Evolutionary conservation across 2,113 vertebrate genomes (phyloP), one percentile per base, ranked within the genome.

Genomic region (Phrynocephalus versicolor): DNA sequence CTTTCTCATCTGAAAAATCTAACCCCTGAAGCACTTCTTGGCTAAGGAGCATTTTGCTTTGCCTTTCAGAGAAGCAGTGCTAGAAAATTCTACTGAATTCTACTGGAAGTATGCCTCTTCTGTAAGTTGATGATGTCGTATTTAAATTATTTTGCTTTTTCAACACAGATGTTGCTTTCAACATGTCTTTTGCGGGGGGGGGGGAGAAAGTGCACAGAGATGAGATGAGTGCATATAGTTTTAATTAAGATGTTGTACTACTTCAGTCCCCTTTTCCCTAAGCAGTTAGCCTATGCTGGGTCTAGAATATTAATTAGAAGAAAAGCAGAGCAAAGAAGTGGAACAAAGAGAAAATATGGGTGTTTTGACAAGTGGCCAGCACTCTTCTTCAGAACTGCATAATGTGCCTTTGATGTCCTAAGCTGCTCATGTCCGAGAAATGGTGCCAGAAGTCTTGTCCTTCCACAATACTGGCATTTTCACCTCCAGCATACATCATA

Each of bases 321-420:
- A 45, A 78, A 70, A 87, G 79, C 64, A 85, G 67, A 79, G 77
- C 27, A 25, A 33, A 30, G 33, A 58, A 83, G 33, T 13, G 57
- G 69, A 75, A 70, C 45, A 57, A 80, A 79, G 67, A 72, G 67
- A 23, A 18, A 67, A 81, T 84, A 60, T 0, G 0, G n/a, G 19
- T 84, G 58, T 88, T 80, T 89, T 82, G 71, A 70, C 83, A 88
- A 39, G 73, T 75, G 71, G 71, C 85, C 87, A 90, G 82, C 73
- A 89, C 74, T 0, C 60, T 30, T 80, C 92, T 87, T 87, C 81
- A 74, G 89, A 81, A 83, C 25, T n/a, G 85, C 51, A 90, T 72
- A 82, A 30, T 79, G 87, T 39, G 73, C 82, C 88, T 79, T 83
- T 82, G 88, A 82, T 84, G 82, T 82, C 91, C 84, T 90, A 76